phyloP scores from a whole-genome alignment of 2,888 invertebrate species.

The Melipona beecheii region DNA sequence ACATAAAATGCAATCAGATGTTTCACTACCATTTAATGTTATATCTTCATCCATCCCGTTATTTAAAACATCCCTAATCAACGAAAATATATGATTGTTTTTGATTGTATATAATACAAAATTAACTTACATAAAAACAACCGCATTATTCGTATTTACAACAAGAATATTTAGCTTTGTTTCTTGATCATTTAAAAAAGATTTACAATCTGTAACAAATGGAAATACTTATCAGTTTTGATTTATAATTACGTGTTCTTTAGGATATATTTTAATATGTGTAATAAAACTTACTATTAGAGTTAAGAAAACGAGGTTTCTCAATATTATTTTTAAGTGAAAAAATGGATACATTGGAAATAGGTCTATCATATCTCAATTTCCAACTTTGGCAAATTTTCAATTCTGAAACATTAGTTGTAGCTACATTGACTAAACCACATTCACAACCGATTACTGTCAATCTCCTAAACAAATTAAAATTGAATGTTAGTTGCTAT shows the following conservation, averaged over 20 bases:
- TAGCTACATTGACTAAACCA: conserved; percentile 86
- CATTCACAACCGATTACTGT: conserved; percentile 87
- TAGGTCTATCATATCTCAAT: conserved; percentile 86
- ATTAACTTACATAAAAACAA: conserved; percentile 86
- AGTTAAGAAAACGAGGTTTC: conserved; percentile 73
- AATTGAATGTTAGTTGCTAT: conserved; percentile 5
- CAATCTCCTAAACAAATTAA: conserved; percentile 83
- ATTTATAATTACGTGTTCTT: background rate
- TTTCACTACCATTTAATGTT: conserved; percentile 85
- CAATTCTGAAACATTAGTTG: conserved; percentile 84
- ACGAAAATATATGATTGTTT: background rate
- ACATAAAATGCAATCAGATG: conserved; percentile 87
- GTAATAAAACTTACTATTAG: conserved; percentile 53
- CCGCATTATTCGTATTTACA: conserved; percentile 86
- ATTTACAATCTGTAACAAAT: conserved; percentile 53
- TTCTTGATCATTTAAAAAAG: conserved; percentile 55
- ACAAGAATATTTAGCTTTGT: conserved; percentile 86
- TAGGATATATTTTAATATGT: background rate
- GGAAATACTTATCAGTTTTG: conserved; percentile 24
- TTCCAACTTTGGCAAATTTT: conserved; percentile 85
- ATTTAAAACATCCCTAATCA: conserved; percentile 84
- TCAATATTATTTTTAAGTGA: conserved; percentile 69
- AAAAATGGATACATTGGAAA: conserved; percentile 86
- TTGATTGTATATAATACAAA: background rate
- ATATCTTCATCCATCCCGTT: conserved; percentile 84